These are phyloP conservation scores for Acromyrmex charruanus DNA, from an alignment of 1,140 invertebrate species.

Conservation along the genomic window DNA sequence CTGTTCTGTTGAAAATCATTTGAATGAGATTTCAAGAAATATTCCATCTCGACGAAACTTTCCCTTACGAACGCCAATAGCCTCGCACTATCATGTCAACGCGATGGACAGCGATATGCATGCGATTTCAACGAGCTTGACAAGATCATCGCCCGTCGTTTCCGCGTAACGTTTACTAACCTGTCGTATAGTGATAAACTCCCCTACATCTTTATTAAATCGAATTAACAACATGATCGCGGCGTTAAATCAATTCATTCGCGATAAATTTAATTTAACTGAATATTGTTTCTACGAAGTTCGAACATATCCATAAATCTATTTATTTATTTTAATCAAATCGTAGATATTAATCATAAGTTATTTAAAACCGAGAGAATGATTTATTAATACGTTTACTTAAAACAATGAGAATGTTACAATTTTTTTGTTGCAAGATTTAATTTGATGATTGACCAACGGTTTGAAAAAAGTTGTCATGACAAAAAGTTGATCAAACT, in stretches of 20 bases:
- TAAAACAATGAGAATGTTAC: not conserved
- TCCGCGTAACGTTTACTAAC: conserved; percentile 10
- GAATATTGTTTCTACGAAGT: not conserved
- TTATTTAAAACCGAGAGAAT: not conserved
- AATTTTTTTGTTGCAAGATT: not conserved
- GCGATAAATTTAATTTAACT: not conserved
- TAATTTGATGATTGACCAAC: not conserved
- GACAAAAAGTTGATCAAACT: not conserved
- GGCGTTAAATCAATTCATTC: not conserved
- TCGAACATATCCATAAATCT: not conserved
- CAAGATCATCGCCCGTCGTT: conserved; percentile 38
- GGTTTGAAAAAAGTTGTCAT: not conserved
- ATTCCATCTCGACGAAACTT: conserved; percentile 36
- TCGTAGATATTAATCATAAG: not conserved
- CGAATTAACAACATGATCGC: not conserved
- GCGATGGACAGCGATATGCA: conserved; percentile 43
- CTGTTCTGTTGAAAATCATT: conserved; percentile 45
- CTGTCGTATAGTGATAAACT: not conserved
- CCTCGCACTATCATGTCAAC: conserved; percentile 15
- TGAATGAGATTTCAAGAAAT: conserved; percentile 61
- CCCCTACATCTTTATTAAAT: conserved; percentile 26
- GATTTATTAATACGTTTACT: not conserved
- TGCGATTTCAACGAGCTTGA: conserved; percentile 34
- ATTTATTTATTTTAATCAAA: not conserved
- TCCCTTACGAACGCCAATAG: not conserved